Conservation (phyloP, 2,888 invertebrate genomes). For the Heliothis peltigera region DNA sequence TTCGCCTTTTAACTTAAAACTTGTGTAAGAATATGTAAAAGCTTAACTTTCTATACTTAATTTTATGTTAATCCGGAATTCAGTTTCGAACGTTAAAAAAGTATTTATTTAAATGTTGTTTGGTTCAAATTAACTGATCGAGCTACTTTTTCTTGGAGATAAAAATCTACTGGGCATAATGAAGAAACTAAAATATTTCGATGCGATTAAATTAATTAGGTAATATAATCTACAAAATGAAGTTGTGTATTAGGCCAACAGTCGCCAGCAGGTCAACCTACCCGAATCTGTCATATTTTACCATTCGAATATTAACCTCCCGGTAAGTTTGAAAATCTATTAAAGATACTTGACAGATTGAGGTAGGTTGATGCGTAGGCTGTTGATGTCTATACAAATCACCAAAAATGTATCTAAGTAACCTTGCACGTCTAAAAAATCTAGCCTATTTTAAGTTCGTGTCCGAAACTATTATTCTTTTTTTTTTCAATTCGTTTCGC, state of each 20-base stretch:
- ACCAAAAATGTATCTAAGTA: neutral
- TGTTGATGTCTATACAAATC: no score
- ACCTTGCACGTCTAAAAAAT: constrained; percentile 11
- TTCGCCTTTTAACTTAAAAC: constrained; percentile 20
- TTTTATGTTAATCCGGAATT: constrained; percentile 29
- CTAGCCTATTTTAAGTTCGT: constrained; percentile 45
- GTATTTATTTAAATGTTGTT: constrained; percentile 4
- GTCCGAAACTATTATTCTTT: constrained; percentile 56
- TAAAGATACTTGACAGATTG: no score
- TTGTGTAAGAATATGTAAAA: constrained; percentile 28
- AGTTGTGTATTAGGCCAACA: no score
- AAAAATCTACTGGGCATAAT: constrained; percentile 8
- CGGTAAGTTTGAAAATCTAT: no score
- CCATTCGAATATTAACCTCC: no score
- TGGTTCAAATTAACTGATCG: constrained; percentile 23
- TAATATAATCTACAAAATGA: no score
- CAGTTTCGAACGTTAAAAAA: constrained; percentile 11
- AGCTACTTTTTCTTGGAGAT: constrained; percentile 2
- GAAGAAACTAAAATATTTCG: neutral
- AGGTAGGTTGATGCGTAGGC: no score
- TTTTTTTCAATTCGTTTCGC: constrained; percentile 68
- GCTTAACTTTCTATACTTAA: constrained; percentile 42
- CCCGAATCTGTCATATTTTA: no score
- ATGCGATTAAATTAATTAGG: no score
- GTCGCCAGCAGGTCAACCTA: no score